Evolutionary conservation across 2,113 vertebrate genomes (phyloP).

Genomic region (Poicephalus meyeri): DNA sequence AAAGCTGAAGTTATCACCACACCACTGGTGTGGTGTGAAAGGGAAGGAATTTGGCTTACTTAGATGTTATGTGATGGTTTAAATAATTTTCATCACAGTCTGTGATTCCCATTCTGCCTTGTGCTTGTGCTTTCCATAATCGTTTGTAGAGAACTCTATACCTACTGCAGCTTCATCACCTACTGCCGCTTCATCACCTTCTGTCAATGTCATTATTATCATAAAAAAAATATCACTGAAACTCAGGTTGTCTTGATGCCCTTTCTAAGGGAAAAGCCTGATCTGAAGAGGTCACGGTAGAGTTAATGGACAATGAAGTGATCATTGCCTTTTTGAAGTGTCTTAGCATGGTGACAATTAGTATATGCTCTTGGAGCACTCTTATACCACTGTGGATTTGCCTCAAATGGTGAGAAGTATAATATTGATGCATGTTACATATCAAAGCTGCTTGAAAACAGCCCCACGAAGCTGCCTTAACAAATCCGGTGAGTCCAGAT

Average conservation of each 20-base stretch:
- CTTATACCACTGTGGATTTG: fast-evolving
- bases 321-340: not conserved
- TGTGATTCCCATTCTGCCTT: fast-evolving
- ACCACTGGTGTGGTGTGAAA: not conserved
- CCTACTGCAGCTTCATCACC: not conserved
- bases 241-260: not conserved
- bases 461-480: too few species aligned
- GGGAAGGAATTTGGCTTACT: not conserved
- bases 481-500: too few species aligned
- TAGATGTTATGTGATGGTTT: not conserved
- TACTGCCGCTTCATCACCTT: not conserved
- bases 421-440: fast-evolving
- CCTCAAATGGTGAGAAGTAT: not conserved
- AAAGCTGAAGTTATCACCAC: not conserved
- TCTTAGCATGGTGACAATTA: not conserved
- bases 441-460: too few species aligned
- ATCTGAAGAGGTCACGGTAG: not conserved
- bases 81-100: not conserved
- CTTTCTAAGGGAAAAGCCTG: not conserved
- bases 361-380: not conserved
- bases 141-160: not conserved
- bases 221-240: not conserved
- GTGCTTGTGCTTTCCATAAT: not conserved
- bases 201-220: not conserved
- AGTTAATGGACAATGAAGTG: not conserved